Conservation (phyloP, 1,140 invertebrate species). For the Drosophila lacertosa region DNA sequence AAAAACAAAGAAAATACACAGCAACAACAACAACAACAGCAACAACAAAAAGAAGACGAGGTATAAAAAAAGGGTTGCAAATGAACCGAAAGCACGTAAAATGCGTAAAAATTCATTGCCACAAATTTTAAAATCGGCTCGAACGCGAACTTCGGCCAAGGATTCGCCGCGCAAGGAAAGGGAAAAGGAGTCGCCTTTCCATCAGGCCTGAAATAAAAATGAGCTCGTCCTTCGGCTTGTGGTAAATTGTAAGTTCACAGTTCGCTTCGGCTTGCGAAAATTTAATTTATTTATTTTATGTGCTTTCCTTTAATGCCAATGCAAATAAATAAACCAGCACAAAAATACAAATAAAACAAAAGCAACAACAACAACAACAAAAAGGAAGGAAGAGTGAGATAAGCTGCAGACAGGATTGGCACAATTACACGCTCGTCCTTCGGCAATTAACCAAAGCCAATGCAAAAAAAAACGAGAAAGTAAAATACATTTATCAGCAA, state of each 20-base stretch:
- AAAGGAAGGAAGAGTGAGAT: slow-evolving; percentile 6
- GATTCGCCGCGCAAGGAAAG: background rate
- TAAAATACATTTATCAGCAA: background rate
- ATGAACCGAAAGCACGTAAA: slow-evolving; percentile 50
- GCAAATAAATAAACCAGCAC: slow-evolving; percentile 47
- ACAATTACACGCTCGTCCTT: slow-evolving; percentile 74
- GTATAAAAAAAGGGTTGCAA: slow-evolving; percentile 50
- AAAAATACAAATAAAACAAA: slow-evolving; percentile 11
- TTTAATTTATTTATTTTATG: slow-evolving; percentile 57
- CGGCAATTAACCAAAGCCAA: slow-evolving; percentile 62
- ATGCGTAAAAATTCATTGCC: slow-evolving; percentile 70
- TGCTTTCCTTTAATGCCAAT: slow-evolving; percentile 46
- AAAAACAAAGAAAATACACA: background rate
- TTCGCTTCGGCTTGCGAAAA: slow-evolving; percentile 35
- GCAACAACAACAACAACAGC: no score
- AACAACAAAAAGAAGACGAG: slow-evolving; percentile 4
- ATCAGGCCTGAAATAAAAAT: slow-evolving; percentile 32
- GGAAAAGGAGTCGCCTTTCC: background rate
- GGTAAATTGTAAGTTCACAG: slow-evolving; percentile 20
- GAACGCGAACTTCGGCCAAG: background rate
- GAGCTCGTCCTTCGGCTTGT: slow-evolving; percentile 28
- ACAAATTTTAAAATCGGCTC: slow-evolving; percentile 54
- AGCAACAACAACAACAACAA: slow-evolving; percentile 5
- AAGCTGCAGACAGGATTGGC: slow-evolving; percentile 55
- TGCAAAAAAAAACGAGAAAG: slow-evolving; percentile 20